These are phyloP conservation scores for Drosophila formosana DNA, from an alignment of 2,888 invertebrate species.

Conservation along the genomic window DNA sequence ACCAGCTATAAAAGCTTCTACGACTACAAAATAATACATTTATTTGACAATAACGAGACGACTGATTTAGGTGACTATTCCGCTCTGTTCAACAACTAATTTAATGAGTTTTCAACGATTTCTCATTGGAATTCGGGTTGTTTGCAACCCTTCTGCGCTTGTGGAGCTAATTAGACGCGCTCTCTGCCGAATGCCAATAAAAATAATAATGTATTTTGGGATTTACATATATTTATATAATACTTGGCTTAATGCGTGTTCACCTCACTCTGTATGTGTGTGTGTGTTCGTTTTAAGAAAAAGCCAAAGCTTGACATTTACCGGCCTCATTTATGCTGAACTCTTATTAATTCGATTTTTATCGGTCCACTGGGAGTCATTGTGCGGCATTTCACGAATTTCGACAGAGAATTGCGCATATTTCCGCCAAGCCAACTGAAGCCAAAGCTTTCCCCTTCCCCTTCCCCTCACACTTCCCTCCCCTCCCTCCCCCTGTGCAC, in stretches of 20 bases:
- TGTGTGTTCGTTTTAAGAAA: constrained; percentile 16
- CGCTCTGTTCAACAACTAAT: not conserved
- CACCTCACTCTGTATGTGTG: not conserved
- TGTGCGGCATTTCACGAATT: constrained; percentile 80
- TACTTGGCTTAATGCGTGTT: constrained; percentile 7
- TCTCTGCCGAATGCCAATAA: constrained; percentile 49
- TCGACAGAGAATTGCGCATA: constrained; percentile 69
- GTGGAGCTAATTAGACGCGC: constrained; percentile 44
- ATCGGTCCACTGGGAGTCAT: constrained; percentile 84
- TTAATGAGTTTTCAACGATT: not conserved
- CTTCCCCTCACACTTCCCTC: not conserved
- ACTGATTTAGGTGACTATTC: not conserved
- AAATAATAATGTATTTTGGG: constrained; percentile 45
- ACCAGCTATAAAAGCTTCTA: no score
- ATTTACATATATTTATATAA: constrained; percentile 30
- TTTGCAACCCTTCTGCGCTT: constrained; percentile 26
- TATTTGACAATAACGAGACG: no score
- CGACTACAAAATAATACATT: no score
- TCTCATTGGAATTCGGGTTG: not conserved
- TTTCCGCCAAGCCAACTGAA: constrained; percentile 49
- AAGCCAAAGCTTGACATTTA: constrained; percentile 66
- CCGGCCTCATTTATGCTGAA: constrained; percentile 80
- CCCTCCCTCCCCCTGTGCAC: not conserved
- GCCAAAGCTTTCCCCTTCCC: not conserved
- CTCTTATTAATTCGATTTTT: constrained; percentile 85